Base-by-base conservation (phyloP, 1,140 invertebrate genomes). In the Asbolus verrucosus region DNA sequence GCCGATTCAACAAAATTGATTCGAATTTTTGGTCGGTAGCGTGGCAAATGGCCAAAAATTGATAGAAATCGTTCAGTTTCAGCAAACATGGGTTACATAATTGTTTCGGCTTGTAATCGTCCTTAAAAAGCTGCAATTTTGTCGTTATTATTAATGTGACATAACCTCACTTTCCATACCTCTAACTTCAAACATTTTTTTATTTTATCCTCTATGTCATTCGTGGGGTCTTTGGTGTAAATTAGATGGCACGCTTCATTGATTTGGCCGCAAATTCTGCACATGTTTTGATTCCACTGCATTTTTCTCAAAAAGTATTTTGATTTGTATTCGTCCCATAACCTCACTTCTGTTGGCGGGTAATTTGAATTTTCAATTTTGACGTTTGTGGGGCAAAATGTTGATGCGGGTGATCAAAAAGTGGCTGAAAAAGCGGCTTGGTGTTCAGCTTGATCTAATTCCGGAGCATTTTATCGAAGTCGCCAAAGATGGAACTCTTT, bases 401-500 rank as follows among this genome's bases (percentile, higher is more conserved):
- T 13, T 79, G 78, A 69, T 67, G 21, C 71, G 76, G 65, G 14
- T 78, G 13, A 71, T 79, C 6, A 19, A 54, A 38, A 68, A 71
- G 74, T 81, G 79, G 79, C 67, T 81, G 8, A 73, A 69, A 50
- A 41, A 77, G 11, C 65, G 68, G 5, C 38, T 79, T 6, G 78
- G 78, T 1, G 13, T 80, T 6, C 36, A 77, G 2, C 66, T 78
- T 8, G 67, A 75, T 13, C 65, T 76, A 30, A 65, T 69, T 9
- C 27, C 72, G n/a, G 71, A 74, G 19, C 70, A 65, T 5, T 80
- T 81, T 60, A 76, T 80, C 3, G 71, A 72, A n/a, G 81, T 77
- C 19, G 77, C 81, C 1, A 76, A 73, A 33, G 83, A 84, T 66
- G 84, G 84, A 0, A 75, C 77, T 9, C 70, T 85, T 1, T 30